These are phyloP conservation scores for Leucophenga varia DNA, from an alignment of 1,140 invertebrate species.

Conservation along the genomic window DNA sequence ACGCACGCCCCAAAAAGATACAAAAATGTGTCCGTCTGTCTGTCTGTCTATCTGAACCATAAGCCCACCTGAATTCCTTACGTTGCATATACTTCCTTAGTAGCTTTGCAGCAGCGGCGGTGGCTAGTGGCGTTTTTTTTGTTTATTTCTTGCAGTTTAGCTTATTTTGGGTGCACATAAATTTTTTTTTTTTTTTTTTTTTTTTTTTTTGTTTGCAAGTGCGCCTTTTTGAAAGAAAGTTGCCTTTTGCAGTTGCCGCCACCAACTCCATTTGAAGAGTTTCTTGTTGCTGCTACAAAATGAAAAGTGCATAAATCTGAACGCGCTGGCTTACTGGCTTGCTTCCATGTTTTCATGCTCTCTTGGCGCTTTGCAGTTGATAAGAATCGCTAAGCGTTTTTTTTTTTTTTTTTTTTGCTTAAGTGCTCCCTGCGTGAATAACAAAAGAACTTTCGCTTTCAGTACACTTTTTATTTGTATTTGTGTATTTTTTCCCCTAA, in stretches of 20 bases:
- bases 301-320: conserved; percentile 53
- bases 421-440: conserved; percentile 14
- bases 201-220: conserved; percentile 2
- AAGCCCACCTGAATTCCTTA: no score
- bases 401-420: no score
- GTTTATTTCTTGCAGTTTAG: neutral
- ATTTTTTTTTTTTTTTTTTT: neutral
- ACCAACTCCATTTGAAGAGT: conserved; percentile 1
- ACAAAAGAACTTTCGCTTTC: conserved; percentile 54
- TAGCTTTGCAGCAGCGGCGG: no score
- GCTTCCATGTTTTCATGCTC: conserved; percentile 3
- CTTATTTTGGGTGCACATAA: conserved; percentile 10
- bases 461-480: no score
- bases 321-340: neutral
- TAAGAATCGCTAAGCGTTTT: conserved; percentile 47
- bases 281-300: conserved; percentile 19
- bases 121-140: no score
- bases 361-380: conserved; percentile 20
- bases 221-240: conserved; percentile 2
- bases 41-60: no score
- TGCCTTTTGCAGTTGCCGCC: conserved; percentile 1
- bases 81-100: no score
- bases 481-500: no score
- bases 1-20: no score
- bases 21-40: no score